These are phyloP conservation scores for Siphamia tubifer DNA, from an alignment of 2,113 vertebrate species.

Conservation along the genomic window DNA sequence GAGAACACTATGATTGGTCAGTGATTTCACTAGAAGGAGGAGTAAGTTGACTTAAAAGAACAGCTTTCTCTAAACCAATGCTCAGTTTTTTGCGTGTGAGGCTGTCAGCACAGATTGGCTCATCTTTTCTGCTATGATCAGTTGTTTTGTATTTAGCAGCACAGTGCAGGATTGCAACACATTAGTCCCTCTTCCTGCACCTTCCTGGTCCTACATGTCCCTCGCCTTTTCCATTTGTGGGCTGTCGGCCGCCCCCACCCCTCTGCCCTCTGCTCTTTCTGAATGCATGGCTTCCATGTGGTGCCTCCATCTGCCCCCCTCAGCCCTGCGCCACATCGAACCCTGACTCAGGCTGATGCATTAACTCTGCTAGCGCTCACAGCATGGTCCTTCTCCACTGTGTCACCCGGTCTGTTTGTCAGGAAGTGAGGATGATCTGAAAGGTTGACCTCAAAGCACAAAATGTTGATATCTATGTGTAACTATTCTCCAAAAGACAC, in stretches of 20 bases:
- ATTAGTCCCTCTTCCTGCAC: constrained; percentile 5
- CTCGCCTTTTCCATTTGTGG: constrained; percentile 65
- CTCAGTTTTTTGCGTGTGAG: constrained; percentile 1
- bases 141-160: constrained; percentile 69
- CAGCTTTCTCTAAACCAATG: not conserved
- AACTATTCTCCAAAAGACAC: constrained; percentile 1
- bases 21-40: constrained; percentile 29
- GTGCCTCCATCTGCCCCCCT: constrained; percentile 68
- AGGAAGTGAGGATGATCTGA: constrained; percentile 8
- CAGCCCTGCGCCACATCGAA: constrained; percentile 28
- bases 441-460: not conserved
- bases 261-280: constrained; percentile 25
- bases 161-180: constrained; percentile 68
- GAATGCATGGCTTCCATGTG: constrained; percentile 80
- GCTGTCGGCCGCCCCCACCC: constrained; percentile 29
- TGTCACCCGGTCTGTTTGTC: constrained; percentile 17
- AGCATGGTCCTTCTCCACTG: constrained; percentile 58
- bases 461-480: constrained; percentile 6
- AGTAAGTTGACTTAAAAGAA: not conserved
- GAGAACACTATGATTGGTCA: constrained; percentile 30
- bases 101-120: not conserved
- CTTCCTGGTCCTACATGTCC: constrained; percentile 11
- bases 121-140: not conserved
- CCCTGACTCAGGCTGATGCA: constrained; percentile 40
- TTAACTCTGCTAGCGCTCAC: constrained; percentile 39